Conservation (phyloP, 2,888 invertebrate genomes). For the Dicroscelio sp. region DNA sequence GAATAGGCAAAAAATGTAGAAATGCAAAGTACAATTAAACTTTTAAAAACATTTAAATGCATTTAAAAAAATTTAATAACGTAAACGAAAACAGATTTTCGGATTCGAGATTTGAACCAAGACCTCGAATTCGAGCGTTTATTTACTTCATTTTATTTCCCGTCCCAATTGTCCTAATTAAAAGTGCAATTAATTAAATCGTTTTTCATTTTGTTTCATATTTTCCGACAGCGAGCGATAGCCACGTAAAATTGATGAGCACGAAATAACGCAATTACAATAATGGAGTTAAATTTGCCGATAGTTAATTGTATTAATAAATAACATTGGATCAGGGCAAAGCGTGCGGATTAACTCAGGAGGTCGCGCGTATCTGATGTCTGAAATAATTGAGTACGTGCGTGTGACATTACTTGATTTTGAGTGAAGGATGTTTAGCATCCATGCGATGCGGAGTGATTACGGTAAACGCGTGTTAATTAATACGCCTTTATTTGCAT, state of each 20-base stretch:
- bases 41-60: too few species aligned
- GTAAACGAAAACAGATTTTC: too few species aligned
- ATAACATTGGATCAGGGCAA: neutral
- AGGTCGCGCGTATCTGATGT: slow-evolving; percentile 37
- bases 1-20: too few species aligned
- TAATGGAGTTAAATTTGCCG: neutral
- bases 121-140: too few species aligned
- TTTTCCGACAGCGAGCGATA: too few species aligned
- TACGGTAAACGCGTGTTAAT: slow-evolving; percentile 50
- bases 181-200: too few species aligned
- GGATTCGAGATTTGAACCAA: too few species aligned
- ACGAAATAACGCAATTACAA: neutral
- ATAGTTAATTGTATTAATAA: slow-evolving; percentile 38
- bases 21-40: too few species aligned
- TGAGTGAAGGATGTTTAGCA: slow-evolving; percentile 68
- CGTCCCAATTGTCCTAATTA: too few species aligned
- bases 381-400: slow-evolving; percentile 66
- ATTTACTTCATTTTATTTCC: too few species aligned
- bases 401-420: slow-evolving; percentile 71
- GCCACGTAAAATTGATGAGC: neutral
- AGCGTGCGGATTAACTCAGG: slow-evolving; percentile 1
- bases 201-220: too few species aligned
- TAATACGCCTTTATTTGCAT: slow-evolving; percentile 29
- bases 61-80: too few species aligned
- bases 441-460: slow-evolving; percentile 53